These are phyloP conservation scores for Corydoras maculifer DNA, from an alignment of 2,113 vertebrate species.

Conservation along the genomic window DNA sequence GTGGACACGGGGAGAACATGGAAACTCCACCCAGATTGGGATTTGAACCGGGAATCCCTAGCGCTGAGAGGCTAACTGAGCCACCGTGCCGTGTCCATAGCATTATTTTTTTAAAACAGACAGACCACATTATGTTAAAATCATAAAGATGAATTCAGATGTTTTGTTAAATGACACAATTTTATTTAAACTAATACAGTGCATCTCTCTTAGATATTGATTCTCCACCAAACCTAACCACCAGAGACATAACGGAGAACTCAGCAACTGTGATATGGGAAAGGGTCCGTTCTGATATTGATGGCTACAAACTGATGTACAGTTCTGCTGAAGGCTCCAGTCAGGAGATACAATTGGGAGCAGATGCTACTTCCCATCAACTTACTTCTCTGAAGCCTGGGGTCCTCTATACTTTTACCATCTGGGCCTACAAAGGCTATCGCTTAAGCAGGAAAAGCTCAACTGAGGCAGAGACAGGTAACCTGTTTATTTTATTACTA, in stretches of 20 bases:
- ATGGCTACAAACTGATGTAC: slow-evolving; percentile 72
- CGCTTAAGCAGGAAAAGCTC: slow-evolving; percentile 65
- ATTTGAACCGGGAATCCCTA: too few species aligned
- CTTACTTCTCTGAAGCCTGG: slow-evolving; percentile 71
- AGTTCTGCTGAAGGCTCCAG: slow-evolving; percentile 61
- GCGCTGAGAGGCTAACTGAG: too few species aligned
- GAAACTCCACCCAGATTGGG: too few species aligned
- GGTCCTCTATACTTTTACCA: slow-evolving; percentile 62
- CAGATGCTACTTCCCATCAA: slow-evolving; percentile 56
- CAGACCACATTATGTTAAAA: too few species aligned
- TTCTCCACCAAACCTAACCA: slow-evolving; percentile 57
- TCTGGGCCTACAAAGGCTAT: slow-evolving; percentile 71
- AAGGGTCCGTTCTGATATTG: slow-evolving; percentile 61
- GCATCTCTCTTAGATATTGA: slow-evolving; percentile 56
- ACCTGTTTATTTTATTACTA: slow-evolving; percentile 9
- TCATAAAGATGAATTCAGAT: too few species aligned
- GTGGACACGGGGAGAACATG: too few species aligned
- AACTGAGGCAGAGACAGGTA: slow-evolving; percentile 69
- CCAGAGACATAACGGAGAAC: slow-evolving; percentile 64
- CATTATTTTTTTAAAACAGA: too few species aligned
- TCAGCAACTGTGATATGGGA: slow-evolving; percentile 67
- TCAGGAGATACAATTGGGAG: slow-evolving; percentile 59
- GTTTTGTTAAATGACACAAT: too few species aligned
- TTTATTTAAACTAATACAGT: too few species aligned
- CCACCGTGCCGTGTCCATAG: too few species aligned